Base-by-base conservation (phyloP, 2,113 vertebrate species). In the Sciurus niger region DNA sequence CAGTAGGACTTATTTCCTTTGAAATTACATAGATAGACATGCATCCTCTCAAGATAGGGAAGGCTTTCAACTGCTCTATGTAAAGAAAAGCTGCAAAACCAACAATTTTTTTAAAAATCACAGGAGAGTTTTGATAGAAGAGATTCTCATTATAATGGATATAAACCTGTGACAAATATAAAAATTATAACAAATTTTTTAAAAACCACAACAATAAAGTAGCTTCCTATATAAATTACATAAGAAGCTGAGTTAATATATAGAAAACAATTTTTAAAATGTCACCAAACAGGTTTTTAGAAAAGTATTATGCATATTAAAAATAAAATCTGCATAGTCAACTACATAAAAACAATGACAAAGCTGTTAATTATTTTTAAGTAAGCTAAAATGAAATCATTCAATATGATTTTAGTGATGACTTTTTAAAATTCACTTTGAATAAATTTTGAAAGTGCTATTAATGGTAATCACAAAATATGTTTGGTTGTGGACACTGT, bases 1-100 rank as follows among this genome's bases (percentile, higher is more conserved):
- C 34, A 53, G 67, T 79, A 95, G 84, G 40, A 89, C 86, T 86
- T 86, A 43, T 83, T 83, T 89, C 20, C n/a, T 89, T 94, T 90
- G 46, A 77, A 93, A 96, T 80, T 82, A 89, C 13, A 90, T 4
- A 67, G 12, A 65, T 86, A 95, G 67, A 22, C 73, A 85, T 58
- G 68, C 60, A 32, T 72, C 92, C 18, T 40, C 37, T 87, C 8
- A 51, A 4, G 72, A 51, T 20, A 46, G 24, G 46, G 20, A 88
- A 94, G 16, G 10, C 14, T 89, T 82, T n/a, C 58, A 91, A 93
- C 2, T 72, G 58, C 74, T 91, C 8, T 80, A 22, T 28, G 24
- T 74, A 84, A 85, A 94, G 40, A 90, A 85, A 90, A 79, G 7
- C 43, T 73, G 18, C 12, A 85, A 34, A 94, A 67, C 28, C 28